Conservation (phyloP, 2,888 invertebrate species). For the Gryllus longicercus region DNA sequence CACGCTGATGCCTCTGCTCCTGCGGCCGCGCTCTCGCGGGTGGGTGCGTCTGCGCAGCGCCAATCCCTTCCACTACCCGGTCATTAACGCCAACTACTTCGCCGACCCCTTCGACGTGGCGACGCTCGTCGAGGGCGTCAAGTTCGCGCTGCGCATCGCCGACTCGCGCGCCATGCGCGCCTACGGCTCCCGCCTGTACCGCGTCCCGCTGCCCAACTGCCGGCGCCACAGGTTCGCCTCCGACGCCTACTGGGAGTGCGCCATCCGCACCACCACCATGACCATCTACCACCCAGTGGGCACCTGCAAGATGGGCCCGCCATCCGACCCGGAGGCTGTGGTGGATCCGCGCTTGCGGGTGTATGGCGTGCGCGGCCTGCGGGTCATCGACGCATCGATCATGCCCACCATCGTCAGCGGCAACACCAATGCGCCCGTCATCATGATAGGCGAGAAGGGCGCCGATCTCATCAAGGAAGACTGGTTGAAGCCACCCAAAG, state of each 20-base stretch:
- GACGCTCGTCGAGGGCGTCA: constrained; percentile 72
- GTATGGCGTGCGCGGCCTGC: constrained; percentile 70
- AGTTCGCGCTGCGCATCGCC: constrained; percentile 53
- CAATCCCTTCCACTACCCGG: constrained; percentile 82
- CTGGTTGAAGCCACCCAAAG: constrained; percentile 55
- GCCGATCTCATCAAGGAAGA: constrained; percentile 82
- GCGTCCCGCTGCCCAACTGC: constrained; percentile 74
- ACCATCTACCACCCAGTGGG: constrained; percentile 88
- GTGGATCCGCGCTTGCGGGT: constrained; percentile 73
- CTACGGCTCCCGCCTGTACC: constrained; percentile 72
- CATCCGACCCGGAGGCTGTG: constrained; percentile 72
- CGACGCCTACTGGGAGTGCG: constrained; percentile 83
- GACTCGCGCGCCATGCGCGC: constrained; percentile 75
- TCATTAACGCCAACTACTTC: constrained; percentile 91
- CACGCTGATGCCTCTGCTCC: constrained; percentile 80
- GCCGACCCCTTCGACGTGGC: constrained; percentile 73
- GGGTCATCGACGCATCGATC: constrained; percentile 82
- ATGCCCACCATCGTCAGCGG: constrained; percentile 88
- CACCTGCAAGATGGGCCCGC: constrained; percentile 84
- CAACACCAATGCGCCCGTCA: constrained; percentile 87
- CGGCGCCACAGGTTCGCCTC: constrained; percentile 67
- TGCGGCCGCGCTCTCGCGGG: constrained; percentile 76
- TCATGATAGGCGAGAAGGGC: constrained; percentile 88
- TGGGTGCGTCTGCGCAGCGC: constrained; percentile 70
- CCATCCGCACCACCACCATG: constrained; percentile 81